Conservation (phyloP, 2,113 vertebrate species). For the Chamaetylas fuelleborni region DNA sequence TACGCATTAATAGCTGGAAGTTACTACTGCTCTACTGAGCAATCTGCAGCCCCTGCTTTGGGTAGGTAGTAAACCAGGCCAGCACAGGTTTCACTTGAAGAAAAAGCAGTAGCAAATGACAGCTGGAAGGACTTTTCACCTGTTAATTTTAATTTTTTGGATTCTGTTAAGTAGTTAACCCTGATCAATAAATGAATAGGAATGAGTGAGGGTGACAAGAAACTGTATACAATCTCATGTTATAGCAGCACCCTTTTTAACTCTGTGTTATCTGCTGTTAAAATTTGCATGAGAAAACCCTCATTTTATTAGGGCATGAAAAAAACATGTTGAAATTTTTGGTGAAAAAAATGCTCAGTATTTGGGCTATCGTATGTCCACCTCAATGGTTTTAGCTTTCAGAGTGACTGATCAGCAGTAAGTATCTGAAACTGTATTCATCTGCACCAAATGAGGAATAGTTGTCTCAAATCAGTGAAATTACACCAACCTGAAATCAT, state of each 20-base stretch:
- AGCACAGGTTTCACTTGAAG: neutral
- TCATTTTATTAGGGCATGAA: neutral
- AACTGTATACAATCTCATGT: neutral
- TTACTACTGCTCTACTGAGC: neutral
- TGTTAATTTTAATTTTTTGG: neutral
- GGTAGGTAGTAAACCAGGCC: neutral
- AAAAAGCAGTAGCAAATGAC: neutral
- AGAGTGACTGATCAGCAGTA: neutral
- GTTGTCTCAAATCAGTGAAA: neutral
- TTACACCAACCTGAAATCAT: neutral
- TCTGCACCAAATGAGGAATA: neutral
- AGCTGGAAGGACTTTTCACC: neutral
- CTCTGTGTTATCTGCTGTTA: neutral
- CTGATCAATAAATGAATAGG: neutral
- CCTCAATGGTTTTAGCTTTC: neutral
- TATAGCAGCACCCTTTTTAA: neutral
- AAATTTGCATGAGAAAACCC: neutral
- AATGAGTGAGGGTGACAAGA: neutral
- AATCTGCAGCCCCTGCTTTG: neutral
- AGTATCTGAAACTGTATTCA: neutral
- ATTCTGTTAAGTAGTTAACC: neutral
- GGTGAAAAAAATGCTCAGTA: neutral
- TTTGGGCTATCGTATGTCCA: neutral
- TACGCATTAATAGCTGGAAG: neutral
- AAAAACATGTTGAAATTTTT: neutral